phyloP scores from a whole-genome alignment of 2,888 invertebrate species.

The Aromia moschata region DNA sequence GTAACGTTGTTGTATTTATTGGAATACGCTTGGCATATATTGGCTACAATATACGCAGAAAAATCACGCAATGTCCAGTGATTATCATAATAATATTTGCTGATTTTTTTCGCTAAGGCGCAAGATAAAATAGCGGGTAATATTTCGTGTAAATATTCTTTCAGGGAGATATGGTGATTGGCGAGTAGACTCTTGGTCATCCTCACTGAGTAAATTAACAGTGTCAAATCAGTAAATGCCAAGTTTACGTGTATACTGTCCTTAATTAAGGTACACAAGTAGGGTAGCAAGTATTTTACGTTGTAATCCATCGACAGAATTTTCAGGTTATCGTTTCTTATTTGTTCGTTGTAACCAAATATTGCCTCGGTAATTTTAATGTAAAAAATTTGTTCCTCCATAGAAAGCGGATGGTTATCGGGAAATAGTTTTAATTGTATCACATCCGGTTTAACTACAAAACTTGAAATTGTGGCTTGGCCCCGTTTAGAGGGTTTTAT shows the following conservation, averaged over 20 bases:
- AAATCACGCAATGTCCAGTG: slow-evolving; percentile 55
- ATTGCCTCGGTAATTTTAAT: slow-evolving; percentile 51
- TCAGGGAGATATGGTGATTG: slow-evolving; percentile 46
- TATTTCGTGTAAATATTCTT: slow-evolving; percentile 46
- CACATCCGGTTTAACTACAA: slow-evolving; percentile 48
- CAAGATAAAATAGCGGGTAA: slow-evolving; percentile 52
- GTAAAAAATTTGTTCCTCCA: slow-evolving; percentile 52
- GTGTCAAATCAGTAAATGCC: slow-evolving; percentile 49
- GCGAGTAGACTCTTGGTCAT: slow-evolving; percentile 51
- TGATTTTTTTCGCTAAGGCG: slow-evolving; percentile 48
- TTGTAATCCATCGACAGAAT: slow-evolving; percentile 46
- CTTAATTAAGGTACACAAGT: slow-evolving; percentile 50
- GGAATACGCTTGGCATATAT: slow-evolving; percentile 47
- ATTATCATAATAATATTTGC: slow-evolving; percentile 53
- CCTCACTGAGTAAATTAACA: slow-evolving; percentile 51
- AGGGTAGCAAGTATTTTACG: slow-evolving; percentile 46
- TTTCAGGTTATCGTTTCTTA: slow-evolving; percentile 49
- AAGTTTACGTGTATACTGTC: slow-evolving; percentile 51
- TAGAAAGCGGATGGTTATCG: slow-evolving; percentile 46
- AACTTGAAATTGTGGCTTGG: slow-evolving; percentile 21
- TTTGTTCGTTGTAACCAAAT: slow-evolving; percentile 53
- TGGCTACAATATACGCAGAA: slow-evolving; percentile 48
- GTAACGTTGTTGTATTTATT: slow-evolving; percentile 50
- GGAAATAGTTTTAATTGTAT: slow-evolving; percentile 49
- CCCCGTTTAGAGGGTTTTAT: slow-evolving; percentile 11